Percentiles rank a stretch among this genome's conserved stretches.
phyloP scores from a whole-genome alignment of 2,113 vertebrate genomes.

The Zosterops pallidus region DNA sequence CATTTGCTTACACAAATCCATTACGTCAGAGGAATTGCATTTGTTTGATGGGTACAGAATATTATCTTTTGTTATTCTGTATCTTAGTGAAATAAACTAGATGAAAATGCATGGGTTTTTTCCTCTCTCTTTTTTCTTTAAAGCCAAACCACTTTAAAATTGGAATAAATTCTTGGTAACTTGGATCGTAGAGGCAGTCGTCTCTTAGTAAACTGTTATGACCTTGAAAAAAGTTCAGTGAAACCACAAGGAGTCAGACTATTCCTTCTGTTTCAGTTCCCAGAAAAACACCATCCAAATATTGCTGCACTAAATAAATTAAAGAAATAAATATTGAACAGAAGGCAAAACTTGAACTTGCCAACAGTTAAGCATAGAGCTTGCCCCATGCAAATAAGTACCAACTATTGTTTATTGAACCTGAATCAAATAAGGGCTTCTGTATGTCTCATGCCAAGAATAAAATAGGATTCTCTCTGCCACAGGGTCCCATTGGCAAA shows the following conservation, averaged over 20 bases:
- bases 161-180: background rate
- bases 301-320: background rate
- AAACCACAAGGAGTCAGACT: slow-evolving; percentile 38
- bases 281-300: background rate
- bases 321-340: slow-evolving; percentile 21
- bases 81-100: background rate
- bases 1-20: background rate
- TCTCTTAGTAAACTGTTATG: background rate
- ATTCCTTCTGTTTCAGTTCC: slow-evolving; percentile 4
- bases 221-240: slow-evolving; percentile 11
- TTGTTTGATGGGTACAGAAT: background rate
- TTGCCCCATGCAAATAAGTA: slow-evolving; percentile 1
- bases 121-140: background rate
- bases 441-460: slow-evolving; percentile 2
- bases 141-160: background rate
- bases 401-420: slow-evolving; percentile 34
- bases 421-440: slow-evolving; percentile 31
- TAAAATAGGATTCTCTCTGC: slow-evolving; percentile 42
- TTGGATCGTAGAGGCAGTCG: background rate
- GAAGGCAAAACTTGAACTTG: background rate
- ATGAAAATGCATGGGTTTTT: background rate
- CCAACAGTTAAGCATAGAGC: background rate
- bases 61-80: background rate
- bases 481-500: slow-evolving; percentile 16
- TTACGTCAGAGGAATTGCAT: background rate